These are phyloP conservation scores for Arremon aurantiirostris DNA, from an alignment of 2,797 vertebrate genomes.

Conservation along the genomic window DNA sequence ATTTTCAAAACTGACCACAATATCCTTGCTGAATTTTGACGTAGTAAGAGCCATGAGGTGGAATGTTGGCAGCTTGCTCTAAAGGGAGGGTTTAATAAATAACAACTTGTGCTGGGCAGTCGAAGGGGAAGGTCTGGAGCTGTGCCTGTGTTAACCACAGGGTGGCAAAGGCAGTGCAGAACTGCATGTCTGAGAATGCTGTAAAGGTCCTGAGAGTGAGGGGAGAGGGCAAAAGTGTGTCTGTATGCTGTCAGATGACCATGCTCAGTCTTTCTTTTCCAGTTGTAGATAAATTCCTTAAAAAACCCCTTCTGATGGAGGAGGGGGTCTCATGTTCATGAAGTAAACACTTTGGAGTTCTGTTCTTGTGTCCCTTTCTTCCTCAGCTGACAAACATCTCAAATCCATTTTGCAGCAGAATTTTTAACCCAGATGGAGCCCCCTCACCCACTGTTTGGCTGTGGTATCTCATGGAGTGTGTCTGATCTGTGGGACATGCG, in stretches of 20 bases:
- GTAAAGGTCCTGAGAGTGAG: rapidly evolving
- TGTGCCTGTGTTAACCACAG: background rate
- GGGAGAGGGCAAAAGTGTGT: background rate
- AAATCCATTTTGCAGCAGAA: background rate
- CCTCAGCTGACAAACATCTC: rapidly evolving
- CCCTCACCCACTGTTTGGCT: background rate
- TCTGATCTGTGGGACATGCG: rapidly evolving
- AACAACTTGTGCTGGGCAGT: background rate
- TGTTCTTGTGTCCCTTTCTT: background rate
- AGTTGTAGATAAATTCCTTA: background rate
- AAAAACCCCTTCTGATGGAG: background rate
- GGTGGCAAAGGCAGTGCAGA: background rate
- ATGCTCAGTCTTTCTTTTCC: background rate
- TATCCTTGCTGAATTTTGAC: background rate
- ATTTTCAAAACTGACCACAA: background rate
- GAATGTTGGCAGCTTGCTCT: background rate
- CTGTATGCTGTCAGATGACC: background rate
- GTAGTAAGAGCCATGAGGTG: no score
- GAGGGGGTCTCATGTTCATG: background rate
- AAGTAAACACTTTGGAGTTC: background rate
- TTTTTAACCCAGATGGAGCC: background rate
- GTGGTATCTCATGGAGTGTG: background rate
- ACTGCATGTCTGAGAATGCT: background rate
- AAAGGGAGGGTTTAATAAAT: background rate
- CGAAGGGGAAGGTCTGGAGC: background rate